Evolutionary conservation across 2,888 invertebrate species (phyloP), one percentile per base, ranked within the genome.

Genomic region (Podotricha telesiphe): DNA sequence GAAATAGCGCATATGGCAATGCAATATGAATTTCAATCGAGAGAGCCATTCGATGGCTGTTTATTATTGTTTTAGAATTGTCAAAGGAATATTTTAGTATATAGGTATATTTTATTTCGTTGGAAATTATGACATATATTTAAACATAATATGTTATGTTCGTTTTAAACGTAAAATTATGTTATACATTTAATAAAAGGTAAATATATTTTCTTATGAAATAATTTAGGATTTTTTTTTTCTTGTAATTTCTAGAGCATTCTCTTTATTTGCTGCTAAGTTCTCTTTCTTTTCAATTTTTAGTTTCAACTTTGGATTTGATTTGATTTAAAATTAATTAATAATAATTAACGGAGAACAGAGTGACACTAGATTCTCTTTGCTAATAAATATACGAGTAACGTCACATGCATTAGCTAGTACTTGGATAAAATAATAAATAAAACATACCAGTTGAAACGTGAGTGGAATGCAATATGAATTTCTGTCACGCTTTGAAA

Each of bases 1-100:
- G 65, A 13, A 17, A 20, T 37, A 58, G n/a, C 58, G 58, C 40
- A 42, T 58, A 42, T 17, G 20, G 37, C 37, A 20, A 48, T 66
- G 58, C 56, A 58, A 50, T 48, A 48, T 58, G 40, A 58, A 55
- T 55, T 34, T 55, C 34, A 55, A 55, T 10, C 53, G 17, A 11
- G 53, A 11, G 53, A 17, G 34, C 34, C 34, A 55, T 34, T 55
- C 34, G 53, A 17, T 55, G 53, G 28, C 28, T 22, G 53, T 28
- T 55, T 55, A 55, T 22, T 5, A 11, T 34, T 55, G 34, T 34
- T 55, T 48, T 48, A 20, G 11, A 8, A 53, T 6, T 55, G 17
- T 17, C 17, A 34, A 10, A 34, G 34, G 4, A n/a, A 53, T 53
- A 28, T 53, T 28, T 51, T 4, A 28, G 28, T 34, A 17, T 17